Base-by-base conservation (phyloP, 1,140 invertebrate genomes). In the Cydia fagiglandana region DNA sequence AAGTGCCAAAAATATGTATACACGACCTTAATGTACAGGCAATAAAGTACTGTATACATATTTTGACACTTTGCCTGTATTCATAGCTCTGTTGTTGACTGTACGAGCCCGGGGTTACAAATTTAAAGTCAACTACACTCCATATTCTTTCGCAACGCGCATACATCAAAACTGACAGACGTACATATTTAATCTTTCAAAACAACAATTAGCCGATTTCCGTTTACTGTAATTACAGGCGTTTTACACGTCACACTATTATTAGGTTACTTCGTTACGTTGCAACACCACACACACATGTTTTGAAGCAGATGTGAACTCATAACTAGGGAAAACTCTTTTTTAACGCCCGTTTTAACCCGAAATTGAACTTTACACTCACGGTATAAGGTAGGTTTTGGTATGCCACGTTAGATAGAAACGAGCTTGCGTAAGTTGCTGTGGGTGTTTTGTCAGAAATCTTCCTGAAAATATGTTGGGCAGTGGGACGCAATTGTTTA, bases 401-500 rank as follows among this genome's bases (percentile, higher is more conserved):
- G 6, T 9, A 10, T 24, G 56, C 0, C 9, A 24, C 10, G 56
- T 61, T 20, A 6, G 17, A 10, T 24, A 61, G 20, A 12, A 12
- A 61, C 56, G 17, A 24, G 17, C 17, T 61, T 61, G 56, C 17
- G 56, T 61, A 61, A 24, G 20, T 24, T 24, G n/a, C 17, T 61
- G 20, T n/a, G 12, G 64, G 28, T 34, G 30, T 38, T 38, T 15
- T 41, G 64, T 41, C 34, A 45, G 66, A 70, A 70, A 70, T 70
- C n/a, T 70, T 70, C 66, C 66, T 68, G 66, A 45, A 24, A 70
- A 70, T 70, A 70, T 70, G 34, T 34, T 15, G 66, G 66, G 4
- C 66, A 70, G 66, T 70, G n/a, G 66, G 38, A 15, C 66, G 34
- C 30, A 6, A 70, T 70, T 70, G 66, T 70, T 70, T 70, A 70